Conservation (phyloP, 2,888 invertebrate genomes). For the Lasius fuliginosus region DNA sequence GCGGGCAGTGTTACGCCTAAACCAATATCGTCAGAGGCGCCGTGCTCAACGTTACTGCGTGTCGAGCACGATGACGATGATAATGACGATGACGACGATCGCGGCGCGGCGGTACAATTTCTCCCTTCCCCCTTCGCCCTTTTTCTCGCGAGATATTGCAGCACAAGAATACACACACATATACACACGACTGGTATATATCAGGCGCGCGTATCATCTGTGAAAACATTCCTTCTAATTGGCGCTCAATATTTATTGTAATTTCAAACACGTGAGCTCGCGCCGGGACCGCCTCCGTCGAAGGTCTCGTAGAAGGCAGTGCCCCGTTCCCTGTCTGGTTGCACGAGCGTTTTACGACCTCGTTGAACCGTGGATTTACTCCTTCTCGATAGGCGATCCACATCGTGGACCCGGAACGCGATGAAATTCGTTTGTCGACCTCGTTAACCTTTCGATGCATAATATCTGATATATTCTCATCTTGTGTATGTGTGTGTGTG, state of each 20-base stretch:
- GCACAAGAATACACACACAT: neutral
- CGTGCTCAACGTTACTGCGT: constrained; percentile 62
- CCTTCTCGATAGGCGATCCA: constrained; percentile 40
- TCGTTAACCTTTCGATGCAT: constrained; percentile 22
- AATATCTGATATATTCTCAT: neutral
- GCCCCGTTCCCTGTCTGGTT: constrained; percentile 8
- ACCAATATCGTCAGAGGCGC: constrained; percentile 82
- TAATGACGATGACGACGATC: constrained; percentile 49
- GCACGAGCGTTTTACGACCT: constrained; percentile 72
- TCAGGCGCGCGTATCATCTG: constrained; percentile 80
- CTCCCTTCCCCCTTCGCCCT: neutral
- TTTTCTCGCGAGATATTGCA: constrained; percentile 10
- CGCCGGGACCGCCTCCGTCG: constrained; percentile 59
- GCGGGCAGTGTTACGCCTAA: constrained; percentile 79
- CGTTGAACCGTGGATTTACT: constrained; percentile 60
- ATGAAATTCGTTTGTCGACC: constrained; percentile 27
- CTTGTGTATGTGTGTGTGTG: too few relatives aligned
- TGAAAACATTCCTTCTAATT: constrained; percentile 83
- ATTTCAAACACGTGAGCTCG: constrained; percentile 81
- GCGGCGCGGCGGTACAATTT: constrained; percentile 9
- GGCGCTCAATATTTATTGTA: constrained; percentile 82
- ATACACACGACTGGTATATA: constrained; percentile 15
- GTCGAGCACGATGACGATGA: constrained; percentile 26
- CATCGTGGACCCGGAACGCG: constrained; percentile 27
- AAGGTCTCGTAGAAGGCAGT: constrained; percentile 48